Conservation (phyloP, 2,797 vertebrate genomes). For the Dallia pectoralis region DNA sequence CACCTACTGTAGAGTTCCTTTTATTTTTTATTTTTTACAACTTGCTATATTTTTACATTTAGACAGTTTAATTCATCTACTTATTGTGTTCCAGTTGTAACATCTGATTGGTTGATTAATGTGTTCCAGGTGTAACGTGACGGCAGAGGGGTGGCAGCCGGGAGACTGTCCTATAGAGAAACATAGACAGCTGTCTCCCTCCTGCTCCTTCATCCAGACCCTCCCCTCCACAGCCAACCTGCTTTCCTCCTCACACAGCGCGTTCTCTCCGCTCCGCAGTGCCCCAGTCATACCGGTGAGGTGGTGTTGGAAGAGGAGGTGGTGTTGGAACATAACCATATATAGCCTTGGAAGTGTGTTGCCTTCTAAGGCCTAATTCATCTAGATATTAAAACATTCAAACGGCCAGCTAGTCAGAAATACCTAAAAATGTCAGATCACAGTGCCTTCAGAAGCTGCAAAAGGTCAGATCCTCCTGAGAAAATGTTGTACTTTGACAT, state of each 20-base stretch:
- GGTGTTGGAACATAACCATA: too few species aligned
- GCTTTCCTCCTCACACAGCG: slow-evolving; percentile 81
- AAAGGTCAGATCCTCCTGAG: too few species aligned
- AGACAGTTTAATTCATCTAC: slow-evolving; percentile 43
- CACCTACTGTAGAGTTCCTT: too few species aligned
- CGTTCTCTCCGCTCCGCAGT: slow-evolving; percentile 80
- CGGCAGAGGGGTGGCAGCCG: slow-evolving; percentile 88
- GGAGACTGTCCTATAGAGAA: slow-evolving; percentile 91
- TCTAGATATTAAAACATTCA: background rate
- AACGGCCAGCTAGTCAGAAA: too few species aligned
- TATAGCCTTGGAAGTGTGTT: too few species aligned
- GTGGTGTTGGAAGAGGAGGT: background rate
- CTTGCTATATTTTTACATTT: too few species aligned
- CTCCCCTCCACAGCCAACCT: slow-evolving; percentile 76
- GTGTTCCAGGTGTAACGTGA: slow-evolving; percentile 78
- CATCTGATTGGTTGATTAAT: slow-evolving; percentile 15
- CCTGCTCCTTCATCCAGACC: slow-evolving; percentile 89
- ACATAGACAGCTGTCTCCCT: slow-evolving; percentile 86
- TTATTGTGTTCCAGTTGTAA: slow-evolving; percentile 71
- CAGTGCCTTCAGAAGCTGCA: too few species aligned
- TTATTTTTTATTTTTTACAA: too few species aligned
- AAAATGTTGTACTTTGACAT: too few species aligned
- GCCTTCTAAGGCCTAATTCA: too few species aligned
- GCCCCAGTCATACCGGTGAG: slow-evolving; percentile 66
- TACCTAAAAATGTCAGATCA: too few species aligned